Evolutionary conservation across 1,140 invertebrate species (phyloP), one percentile per base, ranked within the genome.

Genomic region (Brachystomella parvula): DNA sequence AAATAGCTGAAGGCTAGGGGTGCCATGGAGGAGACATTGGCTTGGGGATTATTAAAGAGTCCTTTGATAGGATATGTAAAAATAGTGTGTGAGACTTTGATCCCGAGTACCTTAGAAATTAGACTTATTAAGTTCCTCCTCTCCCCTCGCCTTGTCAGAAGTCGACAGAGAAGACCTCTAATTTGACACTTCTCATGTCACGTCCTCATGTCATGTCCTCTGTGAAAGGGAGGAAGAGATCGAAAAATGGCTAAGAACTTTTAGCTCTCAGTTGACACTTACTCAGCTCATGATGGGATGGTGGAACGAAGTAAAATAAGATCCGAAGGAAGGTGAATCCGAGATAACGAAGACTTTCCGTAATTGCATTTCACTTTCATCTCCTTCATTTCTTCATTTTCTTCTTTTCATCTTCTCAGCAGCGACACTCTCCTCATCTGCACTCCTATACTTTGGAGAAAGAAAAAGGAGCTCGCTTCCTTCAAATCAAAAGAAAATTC

Each of bases 321-420:
- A 39, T 9, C 6, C 49, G 21, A 24, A 53, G 49, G 24, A 53
- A 53, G 49, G 49, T 53, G 49, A 53, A 53, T 53, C 49, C 49
- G 49, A 53, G 49, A 53, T 53, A 53, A 53, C 49, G 49, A 53
- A 53, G 15, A 39, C 49, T 26, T 24, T 53, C 24, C 49, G 49
- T 53, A 53, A 53, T 53, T 53, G 49, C 49, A 53, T 47, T 63
- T 49, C 33, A 3, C 61, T 63, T 47, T 32, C 44, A 47, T 26
- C 21, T 63, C 17, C 44, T 47, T 63, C 44, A 47, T 33, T 61
- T 31, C 49, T 9, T 24, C 3, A 49, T 29, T n/a, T 47, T 44
- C 24, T 31, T 44, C 26, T 19, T n/a, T 33, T 35, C 60, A 21
- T 44, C 24, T 21, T n/a, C 32, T 21, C 49, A 6, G 19, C 49